These are phyloP conservation scores for Triplophysa rosa DNA, from an alignment of 2,113 vertebrate genomes.

Conservation along the genomic window DNA sequence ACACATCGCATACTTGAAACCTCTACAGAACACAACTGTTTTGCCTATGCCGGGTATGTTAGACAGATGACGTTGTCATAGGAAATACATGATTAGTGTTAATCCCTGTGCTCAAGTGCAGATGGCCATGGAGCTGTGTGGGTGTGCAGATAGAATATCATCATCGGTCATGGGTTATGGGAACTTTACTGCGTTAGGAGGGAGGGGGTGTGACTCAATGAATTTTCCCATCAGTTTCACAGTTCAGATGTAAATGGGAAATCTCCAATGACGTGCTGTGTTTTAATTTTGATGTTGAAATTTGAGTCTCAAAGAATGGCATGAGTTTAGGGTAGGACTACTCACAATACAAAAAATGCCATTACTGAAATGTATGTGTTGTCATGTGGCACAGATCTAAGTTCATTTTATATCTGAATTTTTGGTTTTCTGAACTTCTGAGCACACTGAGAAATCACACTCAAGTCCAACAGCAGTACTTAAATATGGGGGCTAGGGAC, in stretches of 20 bases:
- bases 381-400: too few species aligned
- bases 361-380: too few species aligned
- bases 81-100: slow-evolving; percentile 34
- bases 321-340: too few species aligned
- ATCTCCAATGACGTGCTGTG: neutral
- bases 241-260: slow-evolving; percentile 13
- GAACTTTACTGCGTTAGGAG: slow-evolving; percentile 38
- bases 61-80: slow-evolving; percentile 58
- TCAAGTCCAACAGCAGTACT: too few species aligned
- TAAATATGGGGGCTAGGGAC: too few species aligned
- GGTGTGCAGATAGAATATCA: slow-evolving; percentile 54
- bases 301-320: too few species aligned
- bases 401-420: too few species aligned
- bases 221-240: slow-evolving; percentile 7
- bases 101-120: slow-evolving; percentile 43
- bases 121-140: slow-evolving; percentile 31
- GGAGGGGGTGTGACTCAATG: neutral
- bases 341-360: too few species aligned
- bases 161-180: slow-evolving; percentile 56
- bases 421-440: too few species aligned
- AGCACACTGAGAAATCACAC: too few species aligned
- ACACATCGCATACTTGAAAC: neutral
- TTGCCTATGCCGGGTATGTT: neutral
- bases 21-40: neutral
- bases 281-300: too few species aligned